Percentiles rank a stretch among this genome's conserved stretches.
Conservation (phyloP, 2,888 invertebrate genomes). For the Tipula vernalis region DNA sequence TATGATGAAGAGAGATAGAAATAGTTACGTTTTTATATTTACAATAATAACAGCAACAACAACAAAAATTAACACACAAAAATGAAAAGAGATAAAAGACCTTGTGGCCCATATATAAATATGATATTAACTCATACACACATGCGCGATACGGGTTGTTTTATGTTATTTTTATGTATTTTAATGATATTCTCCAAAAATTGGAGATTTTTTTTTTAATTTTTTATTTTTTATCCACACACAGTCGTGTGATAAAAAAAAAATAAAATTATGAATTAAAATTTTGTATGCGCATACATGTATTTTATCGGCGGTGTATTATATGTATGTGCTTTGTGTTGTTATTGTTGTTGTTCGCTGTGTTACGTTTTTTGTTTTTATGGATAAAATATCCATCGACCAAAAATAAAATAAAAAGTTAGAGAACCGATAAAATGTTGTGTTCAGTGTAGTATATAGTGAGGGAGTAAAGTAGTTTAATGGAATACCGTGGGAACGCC, state of each 20-base stretch:
- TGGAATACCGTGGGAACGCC: neutral
- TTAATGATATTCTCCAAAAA: neutral
- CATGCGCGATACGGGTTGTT: neutral
- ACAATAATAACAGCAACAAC: neutral
- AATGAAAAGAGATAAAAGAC: constrained; percentile 1
- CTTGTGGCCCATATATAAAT: constrained; percentile 7
- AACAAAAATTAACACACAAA: neutral
- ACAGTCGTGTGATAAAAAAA: neutral
- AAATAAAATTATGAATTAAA: constrained; percentile 5
- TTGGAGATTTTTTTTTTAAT: neutral
- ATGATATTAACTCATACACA: neutral
- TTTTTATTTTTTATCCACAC: neutral
- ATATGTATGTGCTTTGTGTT: neutral
- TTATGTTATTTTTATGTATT: neutral
- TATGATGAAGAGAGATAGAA: neutral
- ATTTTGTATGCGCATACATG: constrained; percentile 8
- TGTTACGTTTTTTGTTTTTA: neutral
- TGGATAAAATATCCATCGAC: neutral
- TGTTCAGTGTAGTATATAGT: neutral
- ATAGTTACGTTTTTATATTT: neutral
- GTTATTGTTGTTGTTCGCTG: neutral
- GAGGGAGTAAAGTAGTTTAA: neutral
- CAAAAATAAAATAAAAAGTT: neutral
- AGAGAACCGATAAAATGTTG: neutral
- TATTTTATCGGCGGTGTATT: constrained; percentile 6